Evolutionary conservation across 2,797 vertebrate genomes (phyloP).

Genomic region (Anableps anableps): DNA sequence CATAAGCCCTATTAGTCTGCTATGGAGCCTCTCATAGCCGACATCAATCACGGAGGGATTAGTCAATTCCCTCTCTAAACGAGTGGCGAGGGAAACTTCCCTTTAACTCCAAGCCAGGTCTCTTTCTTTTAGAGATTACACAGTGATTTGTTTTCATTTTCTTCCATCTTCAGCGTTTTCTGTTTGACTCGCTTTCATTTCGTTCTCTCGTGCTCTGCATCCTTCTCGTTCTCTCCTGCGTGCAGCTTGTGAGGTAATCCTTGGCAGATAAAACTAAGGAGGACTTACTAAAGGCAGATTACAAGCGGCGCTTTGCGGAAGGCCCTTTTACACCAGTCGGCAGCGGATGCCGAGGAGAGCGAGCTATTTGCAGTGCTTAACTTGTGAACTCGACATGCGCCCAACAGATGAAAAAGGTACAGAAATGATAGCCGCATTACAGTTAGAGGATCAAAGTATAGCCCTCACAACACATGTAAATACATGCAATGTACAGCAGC

Average conservation of each 20-base stretch:
- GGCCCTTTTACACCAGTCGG: slow-evolving; percentile 78
- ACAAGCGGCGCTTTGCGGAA: slow-evolving; percentile 81
- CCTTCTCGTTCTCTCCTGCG: slow-evolving; percentile 76
- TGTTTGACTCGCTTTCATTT: slow-evolving; percentile 73
- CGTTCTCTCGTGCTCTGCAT: slow-evolving; percentile 71
- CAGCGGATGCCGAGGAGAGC: slow-evolving; percentile 75
- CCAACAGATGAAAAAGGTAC: slow-evolving; percentile 72
- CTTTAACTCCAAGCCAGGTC: slow-evolving; percentile 80
- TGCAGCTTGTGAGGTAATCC: slow-evolving; percentile 83
- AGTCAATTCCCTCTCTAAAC: slow-evolving; percentile 82
- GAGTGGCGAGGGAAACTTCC: slow-evolving; percentile 78
- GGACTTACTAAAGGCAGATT: slow-evolving; percentile 86
- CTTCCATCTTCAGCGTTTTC: slow-evolving; percentile 77
- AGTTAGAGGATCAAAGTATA: slow-evolving; percentile 77
- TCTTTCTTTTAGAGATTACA: slow-evolving; percentile 79
- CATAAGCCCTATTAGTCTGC: slow-evolving; percentile 79
- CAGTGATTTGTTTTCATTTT: slow-evolving; percentile 84
- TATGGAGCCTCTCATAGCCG: slow-evolving; percentile 77
- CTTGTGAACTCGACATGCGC: slow-evolving; percentile 79
- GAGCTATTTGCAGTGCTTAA: slow-evolving; percentile 81
- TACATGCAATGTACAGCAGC: slow-evolving; percentile 31
- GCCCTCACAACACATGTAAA: slow-evolving; percentile 52
- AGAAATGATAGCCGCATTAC: slow-evolving; percentile 79
- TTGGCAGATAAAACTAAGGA: slow-evolving; percentile 86
- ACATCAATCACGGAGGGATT: slow-evolving; percentile 84